Base-by-base conservation (phyloP, 2,113 vertebrate genomes). In the Nothobranchius furzeri region DNA sequence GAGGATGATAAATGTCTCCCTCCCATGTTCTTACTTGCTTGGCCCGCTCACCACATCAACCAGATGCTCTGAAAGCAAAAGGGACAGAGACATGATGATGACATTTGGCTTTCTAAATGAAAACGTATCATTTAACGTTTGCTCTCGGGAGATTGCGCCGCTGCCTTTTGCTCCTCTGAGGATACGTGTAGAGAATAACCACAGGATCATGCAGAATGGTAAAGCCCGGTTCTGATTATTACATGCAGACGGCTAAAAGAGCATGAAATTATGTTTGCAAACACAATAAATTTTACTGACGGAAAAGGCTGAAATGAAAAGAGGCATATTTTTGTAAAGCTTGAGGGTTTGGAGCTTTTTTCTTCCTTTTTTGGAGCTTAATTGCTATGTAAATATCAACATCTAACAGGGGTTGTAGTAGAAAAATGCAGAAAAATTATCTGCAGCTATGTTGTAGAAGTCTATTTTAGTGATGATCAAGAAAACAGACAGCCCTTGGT, bases 191-290 rank as follows among this genome's bases (percentile, higher is more conserved):
- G 78, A 77, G 89, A 87, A 79, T 86, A 92, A 92, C 90, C 91
- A 88, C 91, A 92, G 79, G 75, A 87, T 92, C 80, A 89, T 90
- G 89, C 82, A 85, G 86, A 87, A 92, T 87, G 86, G 68, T 76
- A 84, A 82, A 82, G 72, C 61, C 71, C 60, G 68, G 64, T 52
- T 85, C 71, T 82, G 67, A 88, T 90, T 91, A 90, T 90, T 90
- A 86, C 82, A 91, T 89, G 88, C 91, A 93, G 92, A 94, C 93
- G 93, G 92, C 85, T 85, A 69, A 87, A 81, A 66, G 63, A 86
- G 74, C 84, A 85, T 85, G 54, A 88, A 78, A 85, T 92, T 84
- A 85, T 79, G 84, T 90, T 91, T 85, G 67, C 86, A 88, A 91
- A 88, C 86, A 80, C 78, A 81, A 75, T 71, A 79, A 84, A 67